A percentile compares a stretch with the other conserved stretches of the same genome.
phyloP scores from a whole-genome alignment of 2,888 invertebrate species.

The Antitype chi region DNA sequence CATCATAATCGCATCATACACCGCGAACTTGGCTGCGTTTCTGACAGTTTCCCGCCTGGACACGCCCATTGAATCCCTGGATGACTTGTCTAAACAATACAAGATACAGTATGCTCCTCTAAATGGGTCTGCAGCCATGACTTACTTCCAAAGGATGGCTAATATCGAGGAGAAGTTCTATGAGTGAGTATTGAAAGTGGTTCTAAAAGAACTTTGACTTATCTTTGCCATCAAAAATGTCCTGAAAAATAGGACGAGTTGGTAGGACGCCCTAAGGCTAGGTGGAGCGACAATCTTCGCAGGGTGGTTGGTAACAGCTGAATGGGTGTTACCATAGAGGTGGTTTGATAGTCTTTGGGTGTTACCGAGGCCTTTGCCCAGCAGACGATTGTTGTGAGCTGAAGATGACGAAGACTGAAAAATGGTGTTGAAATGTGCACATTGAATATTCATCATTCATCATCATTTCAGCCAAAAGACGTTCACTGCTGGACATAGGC shows the following conservation, averaged over 20 bases:
- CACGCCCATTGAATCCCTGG: conserved; percentile 97
- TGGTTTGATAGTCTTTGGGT: too few species aligned
- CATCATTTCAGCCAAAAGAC: too few species aligned
- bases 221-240: too few species aligned
- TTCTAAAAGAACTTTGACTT: not conserved
- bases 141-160: conserved; percentile 98
- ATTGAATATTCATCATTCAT: not conserved
- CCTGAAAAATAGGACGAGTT: too few species aligned
- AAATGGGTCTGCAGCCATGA: conserved; percentile 96
- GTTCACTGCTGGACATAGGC: too few species aligned
- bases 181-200: conserved; percentile 91
- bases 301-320: too few species aligned
- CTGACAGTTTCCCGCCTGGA: conserved; percentile 98
- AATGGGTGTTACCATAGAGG: too few species aligned
- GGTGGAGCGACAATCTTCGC: too few species aligned
- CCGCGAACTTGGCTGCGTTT: conserved; percentile 99
- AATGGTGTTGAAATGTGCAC: not conserved
- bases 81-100: conserved; percentile 98
- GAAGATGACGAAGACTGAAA: not conserved
- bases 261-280: too few species aligned
- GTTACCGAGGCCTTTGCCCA: too few species aligned
- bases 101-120: conserved; percentile 98
- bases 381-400: too few species aligned
- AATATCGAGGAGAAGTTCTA: conserved; percentile 98
- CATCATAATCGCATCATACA: conserved; percentile 99